A percentile compares a stretch with the other conserved stretches of the same genome.
phyloP scores from a whole-genome alignment of 2,797 vertebrate genomes.

The Mastacembelus armatus region DNA sequence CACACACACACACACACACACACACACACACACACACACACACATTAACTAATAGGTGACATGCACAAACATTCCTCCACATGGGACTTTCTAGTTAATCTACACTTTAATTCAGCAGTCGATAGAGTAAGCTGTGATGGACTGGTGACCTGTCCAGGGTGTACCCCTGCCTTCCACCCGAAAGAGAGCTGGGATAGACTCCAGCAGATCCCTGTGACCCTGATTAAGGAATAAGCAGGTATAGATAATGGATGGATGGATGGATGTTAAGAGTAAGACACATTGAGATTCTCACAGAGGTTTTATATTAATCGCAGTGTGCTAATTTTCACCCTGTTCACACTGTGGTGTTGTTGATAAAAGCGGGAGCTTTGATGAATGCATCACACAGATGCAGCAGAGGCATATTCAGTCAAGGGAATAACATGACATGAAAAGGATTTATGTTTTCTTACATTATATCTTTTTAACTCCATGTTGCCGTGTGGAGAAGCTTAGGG shows the following conservation, averaged over 20 bases:
- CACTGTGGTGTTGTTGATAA: not conserved
- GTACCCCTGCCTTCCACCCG: too few species aligned
- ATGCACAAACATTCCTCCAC: constrained; percentile 18
- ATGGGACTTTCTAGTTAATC: not conserved
- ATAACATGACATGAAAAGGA: not conserved
- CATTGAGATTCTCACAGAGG: not conserved
- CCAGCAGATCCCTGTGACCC: too few species aligned
- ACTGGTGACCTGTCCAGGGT: too few species aligned
- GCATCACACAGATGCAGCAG: not conserved
- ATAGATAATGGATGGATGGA: too few species aligned
- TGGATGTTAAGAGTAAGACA: not conserved
- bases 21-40: constrained; percentile 39
- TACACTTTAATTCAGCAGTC: not conserved
- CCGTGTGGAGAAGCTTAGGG: not conserved
- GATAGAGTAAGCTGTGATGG: too few species aligned
- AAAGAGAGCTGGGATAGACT: too few species aligned
- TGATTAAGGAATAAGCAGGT: too few species aligned
- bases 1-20: constrained; percentile 44
- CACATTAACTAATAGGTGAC: constrained; percentile 38
- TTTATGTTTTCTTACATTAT: constrained; percentile 25
- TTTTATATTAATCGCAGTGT: not conserved
- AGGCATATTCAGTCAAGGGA: too few species aligned
- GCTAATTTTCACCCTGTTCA: not conserved
- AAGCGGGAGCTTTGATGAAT: not conserved
- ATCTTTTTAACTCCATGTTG: constrained; percentile 23